Percentiles rank a stretch among this genome's conserved stretches.
phyloP scores from a whole-genome alignment of 2,888 invertebrate genomes.

The Nemapogon koenigi region DNA sequence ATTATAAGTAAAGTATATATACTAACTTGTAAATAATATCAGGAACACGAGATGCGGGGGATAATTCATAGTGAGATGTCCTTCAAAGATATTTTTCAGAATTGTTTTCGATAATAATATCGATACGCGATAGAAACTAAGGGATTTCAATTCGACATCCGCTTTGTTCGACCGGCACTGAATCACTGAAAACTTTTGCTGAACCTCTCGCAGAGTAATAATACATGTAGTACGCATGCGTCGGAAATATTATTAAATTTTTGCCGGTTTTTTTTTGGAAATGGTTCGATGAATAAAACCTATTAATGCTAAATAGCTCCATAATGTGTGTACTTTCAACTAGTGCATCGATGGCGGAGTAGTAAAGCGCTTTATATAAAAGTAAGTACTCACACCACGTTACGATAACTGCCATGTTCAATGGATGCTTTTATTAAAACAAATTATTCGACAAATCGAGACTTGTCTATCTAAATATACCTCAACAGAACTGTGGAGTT shows the following conservation, averaged over 20 bases:
- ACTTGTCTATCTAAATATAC: too few relatives aligned
- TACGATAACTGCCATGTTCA: too few relatives aligned
- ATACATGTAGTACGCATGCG: slow-evolving; percentile 8
- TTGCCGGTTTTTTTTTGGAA: too few relatives aligned
- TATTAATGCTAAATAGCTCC: too few relatives aligned
- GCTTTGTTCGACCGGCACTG: background rate
- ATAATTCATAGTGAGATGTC: slow-evolving; percentile 31
- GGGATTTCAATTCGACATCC: background rate
- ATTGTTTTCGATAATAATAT: background rate
- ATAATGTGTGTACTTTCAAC: too few relatives aligned
- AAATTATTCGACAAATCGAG: too few relatives aligned
- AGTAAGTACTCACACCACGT: too few relatives aligned
- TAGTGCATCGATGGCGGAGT: too few relatives aligned
- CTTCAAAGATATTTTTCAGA: slow-evolving; percentile 2
- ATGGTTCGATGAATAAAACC: too few relatives aligned
- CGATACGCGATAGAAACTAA: slow-evolving; percentile 1
- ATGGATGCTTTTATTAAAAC: too few relatives aligned
- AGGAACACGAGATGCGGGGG: slow-evolving; percentile 37
- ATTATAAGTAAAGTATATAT: slow-evolving; percentile 22
- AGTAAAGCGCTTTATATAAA: too few relatives aligned
- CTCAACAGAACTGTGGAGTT: too few relatives aligned
- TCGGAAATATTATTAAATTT: slow-evolving; percentile 1
- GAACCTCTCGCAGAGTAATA: background rate
- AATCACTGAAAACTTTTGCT: slow-evolving; percentile 1
- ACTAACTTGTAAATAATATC: slow-evolving; percentile 45